phyloP scores from a whole-genome alignment of 2,113 vertebrate species.

The Neolamprologus longior region DNA sequence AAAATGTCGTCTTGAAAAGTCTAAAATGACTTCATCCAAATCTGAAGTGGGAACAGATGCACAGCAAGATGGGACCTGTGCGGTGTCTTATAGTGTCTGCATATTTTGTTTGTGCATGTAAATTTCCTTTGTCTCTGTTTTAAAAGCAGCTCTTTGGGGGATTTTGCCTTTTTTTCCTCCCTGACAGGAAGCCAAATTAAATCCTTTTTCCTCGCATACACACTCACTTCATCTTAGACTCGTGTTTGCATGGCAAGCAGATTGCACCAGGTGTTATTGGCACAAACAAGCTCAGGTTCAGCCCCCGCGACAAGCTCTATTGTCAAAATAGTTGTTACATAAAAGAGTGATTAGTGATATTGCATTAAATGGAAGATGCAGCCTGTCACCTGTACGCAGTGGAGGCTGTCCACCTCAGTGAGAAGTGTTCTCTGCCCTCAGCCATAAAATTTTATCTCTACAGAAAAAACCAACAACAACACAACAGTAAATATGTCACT shows the following conservation, averaged over 20 bases:
- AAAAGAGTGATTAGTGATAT: background rate
- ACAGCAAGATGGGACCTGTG: background rate
- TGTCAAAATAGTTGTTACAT: background rate
- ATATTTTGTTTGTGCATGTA: background rate
- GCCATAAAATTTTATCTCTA: conserved; percentile 12
- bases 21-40: conserved; percentile 6
- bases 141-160: background rate
- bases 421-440: background rate
- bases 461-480: conserved; percentile 1
- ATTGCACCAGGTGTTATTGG: background rate
- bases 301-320: background rate
- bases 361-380: background rate
- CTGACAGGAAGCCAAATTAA: background rate
- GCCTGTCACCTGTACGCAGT: background rate
- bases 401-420: background rate
- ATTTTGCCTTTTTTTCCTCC: background rate
- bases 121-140: background rate
- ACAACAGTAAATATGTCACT: conserved; percentile 16
- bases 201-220: background rate
- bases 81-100: background rate
- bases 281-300: background rate
- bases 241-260: background rate
- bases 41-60: conserved; percentile 32
- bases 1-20: conserved; percentile 15
- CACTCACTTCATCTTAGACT: background rate